A percentile compares a stretch with the other conserved stretches of the same genome.
Evolutionary conservation across 23 tunicate species (phyloP).

Genomic region (Botrylloides violaceus): DNA sequence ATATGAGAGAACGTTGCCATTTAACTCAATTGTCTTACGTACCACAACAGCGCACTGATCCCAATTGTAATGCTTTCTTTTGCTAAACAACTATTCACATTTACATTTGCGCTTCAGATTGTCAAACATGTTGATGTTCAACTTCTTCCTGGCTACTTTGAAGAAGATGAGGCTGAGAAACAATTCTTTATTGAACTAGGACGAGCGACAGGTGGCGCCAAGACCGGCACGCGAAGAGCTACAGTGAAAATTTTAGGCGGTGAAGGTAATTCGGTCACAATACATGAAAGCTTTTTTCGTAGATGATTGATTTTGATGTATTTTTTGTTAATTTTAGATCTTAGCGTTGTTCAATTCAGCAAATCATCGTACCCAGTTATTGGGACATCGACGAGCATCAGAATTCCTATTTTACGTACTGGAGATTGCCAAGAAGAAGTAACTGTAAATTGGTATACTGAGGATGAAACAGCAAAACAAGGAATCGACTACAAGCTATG

Average conservation of each 20-base stretch:
- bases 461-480: conserved; percentile 69
- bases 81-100: no score
- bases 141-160: conserved; percentile 5
- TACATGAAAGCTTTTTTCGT: background rate
- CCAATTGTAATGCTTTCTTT: no score
- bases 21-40: no score
- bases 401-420: conserved; percentile 81
- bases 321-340: conserved; percentile 27
- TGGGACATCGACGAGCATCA: conserved; percentile 78
- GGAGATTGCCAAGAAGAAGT: conserved; percentile 65
- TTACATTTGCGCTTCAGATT: conserved; percentile 20
- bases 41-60: no score
- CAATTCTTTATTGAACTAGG: conserved; percentile 74
- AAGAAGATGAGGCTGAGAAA: conserved; percentile 55
- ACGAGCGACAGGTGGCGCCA: conserved; percentile 81
- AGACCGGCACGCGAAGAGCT: conserved; percentile 54
- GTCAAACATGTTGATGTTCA: conserved; percentile 1
- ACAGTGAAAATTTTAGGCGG: conserved; percentile 58
- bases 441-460: conserved; percentile 51
- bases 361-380: conserved; percentile 85
- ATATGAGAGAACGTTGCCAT: no score
- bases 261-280: conserved; percentile 43
- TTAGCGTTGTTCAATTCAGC: conserved; percentile 95
- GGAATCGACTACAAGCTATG: conserved; percentile 62
- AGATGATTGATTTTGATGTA: background rate